Percentiles rank a stretch among this genome's conserved stretches.
These are phyloP conservation scores for Diplolepis rosae DNA, from an alignment of 2,888 invertebrate genomes.

Conservation along the genomic window DNA sequence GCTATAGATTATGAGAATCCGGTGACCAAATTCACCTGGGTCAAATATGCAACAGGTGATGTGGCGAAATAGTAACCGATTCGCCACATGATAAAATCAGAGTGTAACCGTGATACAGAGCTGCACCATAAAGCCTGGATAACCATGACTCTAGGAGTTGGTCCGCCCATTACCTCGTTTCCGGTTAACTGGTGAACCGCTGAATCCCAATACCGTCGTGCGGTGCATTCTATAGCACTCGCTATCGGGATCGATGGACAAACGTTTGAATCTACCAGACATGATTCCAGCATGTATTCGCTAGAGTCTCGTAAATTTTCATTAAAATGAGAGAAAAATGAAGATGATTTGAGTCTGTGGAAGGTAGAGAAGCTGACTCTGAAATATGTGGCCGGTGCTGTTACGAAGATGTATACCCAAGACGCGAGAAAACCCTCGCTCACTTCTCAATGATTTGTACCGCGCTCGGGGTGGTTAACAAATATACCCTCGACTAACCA, in stretches of 20 bases:
- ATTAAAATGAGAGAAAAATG: constrained; percentile 47
- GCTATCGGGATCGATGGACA: constrained; percentile 7
- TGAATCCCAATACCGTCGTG: constrained; percentile 23
- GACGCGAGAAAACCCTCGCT: constrained; percentile 45
- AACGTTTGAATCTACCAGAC: neutral
- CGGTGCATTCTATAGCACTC: constrained; percentile 24
- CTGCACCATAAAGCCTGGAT: neutral
- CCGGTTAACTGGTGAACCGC: constrained; percentile 26
- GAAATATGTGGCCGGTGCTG: constrained; percentile 55
- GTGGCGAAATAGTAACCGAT: constrained; percentile 61
- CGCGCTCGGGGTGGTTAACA: constrained; percentile 42
- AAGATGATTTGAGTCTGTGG: constrained; percentile 32
- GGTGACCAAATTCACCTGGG: neutral
- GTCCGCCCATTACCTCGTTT: constrained; percentile 21
- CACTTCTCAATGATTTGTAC: constrained; percentile 59
- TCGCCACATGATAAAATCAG: constrained; percentile 63
- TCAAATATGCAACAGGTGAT: constrained; percentile 63
- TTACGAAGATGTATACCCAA: constrained; percentile 54
- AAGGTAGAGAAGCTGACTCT: constrained; percentile 49
- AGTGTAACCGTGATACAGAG: constrained; percentile 34
- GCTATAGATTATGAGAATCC: neutral
- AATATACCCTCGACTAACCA: constrained; percentile 44
- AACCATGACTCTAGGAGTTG: constrained; percentile 13
- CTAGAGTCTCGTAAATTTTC: constrained; percentile 44
- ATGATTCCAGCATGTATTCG: constrained; percentile 32